Base-by-base conservation (phyloP, 2,797 vertebrate genomes). In the Salmo trutta region DNA sequence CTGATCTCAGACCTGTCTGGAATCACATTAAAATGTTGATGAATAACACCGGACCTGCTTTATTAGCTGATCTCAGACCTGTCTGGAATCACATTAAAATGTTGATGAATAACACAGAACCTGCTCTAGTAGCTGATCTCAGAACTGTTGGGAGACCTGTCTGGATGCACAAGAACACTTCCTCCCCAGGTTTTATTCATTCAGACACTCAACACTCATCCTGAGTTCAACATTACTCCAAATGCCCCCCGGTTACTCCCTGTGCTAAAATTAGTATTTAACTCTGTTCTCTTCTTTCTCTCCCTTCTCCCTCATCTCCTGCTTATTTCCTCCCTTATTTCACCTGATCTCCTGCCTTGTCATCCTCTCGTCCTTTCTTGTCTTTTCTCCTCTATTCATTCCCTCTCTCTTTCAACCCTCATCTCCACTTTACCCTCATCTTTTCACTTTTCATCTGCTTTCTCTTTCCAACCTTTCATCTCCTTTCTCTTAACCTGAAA, bases 201-300 rank as follows among this genome's bases (percentile, higher is more conserved):
- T 56, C 19, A 16, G 15, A 15, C 53, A 15, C 17, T 78, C 81
- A 54, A 74, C 36, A 74, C 53, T 65, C 36, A 72, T 73, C 36
- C 41, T 36, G 27, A 75, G 76, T 36, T 75, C 78, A 54, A 36
- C 5, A 36, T 36, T 36, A 36, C 33, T 36, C 5, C 33, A 36
- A 36, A 36, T 7, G 33, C 5, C 1, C 33, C 6, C 33, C 1
- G 6, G 33, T 36, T 36, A 36, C 33, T 36, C 33, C 33, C 33
- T 36, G 33, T 36, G 33, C 6, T 36, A 81, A 80, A 19, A 54
- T 54, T 0, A 54, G 53, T 54, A 17, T 54, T 17, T 19, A 73
- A 24, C 15, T 41, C 5, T 41, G 2, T n/a, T 7, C 6, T n/a
- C 7, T 33, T 41, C 12, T 19, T 27, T 27, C 75, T 14, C 51